Evolutionary conservation across 2,888 invertebrate species (phyloP).

Genomic region (Eudasyphora cyanicolor): DNA sequence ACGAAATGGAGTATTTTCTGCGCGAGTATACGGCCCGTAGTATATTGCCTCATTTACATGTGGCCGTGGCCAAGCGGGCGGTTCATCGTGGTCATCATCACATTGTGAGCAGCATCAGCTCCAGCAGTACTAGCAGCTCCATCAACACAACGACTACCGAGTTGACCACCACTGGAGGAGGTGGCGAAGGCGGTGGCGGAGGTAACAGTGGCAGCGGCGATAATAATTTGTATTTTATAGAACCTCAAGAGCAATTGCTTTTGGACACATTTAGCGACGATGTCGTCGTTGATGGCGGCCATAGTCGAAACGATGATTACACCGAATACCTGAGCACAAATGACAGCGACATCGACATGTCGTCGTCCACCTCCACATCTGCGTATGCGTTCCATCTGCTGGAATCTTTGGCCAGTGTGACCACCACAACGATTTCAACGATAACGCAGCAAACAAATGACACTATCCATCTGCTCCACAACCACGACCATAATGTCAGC

Average conservation of each 20-base stretch:
- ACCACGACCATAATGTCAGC: constrained; percentile 2
- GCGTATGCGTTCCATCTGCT: constrained; percentile 39
- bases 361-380: constrained; percentile 28
- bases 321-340: constrained; percentile 35
- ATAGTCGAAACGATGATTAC: constrained; percentile 46
- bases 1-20: constrained; percentile 65
- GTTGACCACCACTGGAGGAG: constrained; percentile 22
- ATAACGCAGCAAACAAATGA: constrained; percentile 28
- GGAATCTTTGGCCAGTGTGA: constrained; percentile 53
- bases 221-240: constrained; percentile 70
- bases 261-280: constrained; percentile 37
- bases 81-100: background rate
- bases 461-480: background rate
- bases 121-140: no score
- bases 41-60: constrained; percentile 67
- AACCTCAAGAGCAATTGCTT: constrained; percentile 68
- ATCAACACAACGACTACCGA: constrained; percentile 39
- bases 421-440: constrained; percentile 59
- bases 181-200: no score
- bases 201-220: constrained; percentile 55
- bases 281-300: constrained; percentile 6
- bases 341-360: constrained; percentile 22
- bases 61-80: background rate
- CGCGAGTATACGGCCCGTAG: constrained; percentile 70
- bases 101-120: background rate